phyloP scores from a whole-genome alignment of 2,113 vertebrate species.

The Zapornia atra region DNA sequence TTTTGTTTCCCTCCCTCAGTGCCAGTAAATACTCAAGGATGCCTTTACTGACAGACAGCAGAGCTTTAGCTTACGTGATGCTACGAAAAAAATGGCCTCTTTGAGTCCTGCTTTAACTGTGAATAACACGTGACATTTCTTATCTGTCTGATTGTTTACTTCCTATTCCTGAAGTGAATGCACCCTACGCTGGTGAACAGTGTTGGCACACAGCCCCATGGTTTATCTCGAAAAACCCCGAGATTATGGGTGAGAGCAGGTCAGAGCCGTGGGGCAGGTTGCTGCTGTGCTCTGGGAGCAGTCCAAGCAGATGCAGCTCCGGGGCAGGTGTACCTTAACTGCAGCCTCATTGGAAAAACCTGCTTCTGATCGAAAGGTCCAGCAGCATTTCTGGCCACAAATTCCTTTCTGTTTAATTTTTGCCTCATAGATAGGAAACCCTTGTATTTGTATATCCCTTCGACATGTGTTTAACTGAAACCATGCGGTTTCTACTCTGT shows the following conservation, averaged over 20 bases:
- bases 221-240: neutral
- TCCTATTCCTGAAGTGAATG: slow-evolving; percentile 20
- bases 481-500: neutral
- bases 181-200: neutral
- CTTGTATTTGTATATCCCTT: neutral
- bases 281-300: neutral
- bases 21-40: neutral
- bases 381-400: neutral
- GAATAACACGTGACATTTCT: neutral
- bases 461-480: neutral
- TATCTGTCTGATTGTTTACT: neutral
- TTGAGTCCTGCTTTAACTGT: slow-evolving; percentile 11
- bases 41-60: neutral
- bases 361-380: neutral
- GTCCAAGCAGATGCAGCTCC: neutral
- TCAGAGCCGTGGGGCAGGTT: neutral
- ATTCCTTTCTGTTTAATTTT: neutral
- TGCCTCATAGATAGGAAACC: neutral
- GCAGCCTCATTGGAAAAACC: neutral
- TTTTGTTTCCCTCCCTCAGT: neutral
- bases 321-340: neutral
- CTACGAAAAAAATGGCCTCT: neutral
- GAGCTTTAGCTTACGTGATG: neutral
- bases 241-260: neutral
- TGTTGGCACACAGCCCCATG: neutral